Base-by-base conservation (phyloP, 2,113 vertebrate species). In the Aspiorhynchus laticeps region DNA sequence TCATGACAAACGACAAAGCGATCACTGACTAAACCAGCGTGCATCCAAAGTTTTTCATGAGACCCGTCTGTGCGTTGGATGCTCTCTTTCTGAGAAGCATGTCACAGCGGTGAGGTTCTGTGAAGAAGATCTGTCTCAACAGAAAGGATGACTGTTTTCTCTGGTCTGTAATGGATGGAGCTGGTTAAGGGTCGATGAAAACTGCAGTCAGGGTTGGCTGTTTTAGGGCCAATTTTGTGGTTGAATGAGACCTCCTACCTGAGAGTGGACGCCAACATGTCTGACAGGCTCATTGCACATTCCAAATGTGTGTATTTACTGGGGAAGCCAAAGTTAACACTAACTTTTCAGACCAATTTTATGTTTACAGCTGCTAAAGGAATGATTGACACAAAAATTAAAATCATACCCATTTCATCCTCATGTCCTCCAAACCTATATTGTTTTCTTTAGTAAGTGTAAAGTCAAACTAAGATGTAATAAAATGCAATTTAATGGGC, bases 241-340 rank as follows among this genome's bases (percentile, higher is more conserved):
- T 41, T 59, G 36, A 89, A 67, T 53, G 81, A 48, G 84, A 91
- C 89, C 90, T 91, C 91, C 93, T 86, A 90, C 91, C 84, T 91
- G 88, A 85, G n/a, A 83, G 63, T 48, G 65, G 93, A 84, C 89
- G 87, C 91, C 93, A 86, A 71, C 48, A 78, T 91, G 93, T 94
- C 92, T 93, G 91, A 81, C 86, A 87, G 43, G 24, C 24, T 24
- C 36, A 81, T 24, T 38, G 67, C 78, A 85, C 78, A 85, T 14
- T 51, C 9, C 19, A 63, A 85, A 74, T n/a, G 51, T 56, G 31
- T 74, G 69, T 75, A 71, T 71, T 61, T 80, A 51, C 77, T 17
- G 19, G 17, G 46, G 19, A 53, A 41, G 67, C 21, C 21, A 61
- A 41, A 56, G 77, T 59, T 59, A 56, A 56, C 26, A 24, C 46